phyloP scores from a whole-genome alignment of 2,113 vertebrate species.

The Halcyon senegalensis region DNA sequence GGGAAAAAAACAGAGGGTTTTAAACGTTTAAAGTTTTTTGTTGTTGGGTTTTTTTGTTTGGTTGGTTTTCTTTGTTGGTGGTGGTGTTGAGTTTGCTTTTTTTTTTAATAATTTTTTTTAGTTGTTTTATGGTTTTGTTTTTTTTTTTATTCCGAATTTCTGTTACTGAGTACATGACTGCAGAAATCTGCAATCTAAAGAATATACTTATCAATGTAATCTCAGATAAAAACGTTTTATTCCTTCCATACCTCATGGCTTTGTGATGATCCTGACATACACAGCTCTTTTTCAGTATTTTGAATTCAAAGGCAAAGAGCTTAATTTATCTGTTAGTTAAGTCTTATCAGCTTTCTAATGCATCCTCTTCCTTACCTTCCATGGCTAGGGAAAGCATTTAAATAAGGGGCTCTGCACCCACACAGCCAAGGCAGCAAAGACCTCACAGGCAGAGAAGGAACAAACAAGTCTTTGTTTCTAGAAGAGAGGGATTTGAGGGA shows the following conservation, averaged over 20 bases:
- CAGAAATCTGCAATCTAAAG: neutral
- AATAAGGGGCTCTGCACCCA: conserved; percentile 64
- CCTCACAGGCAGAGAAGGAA: conserved; percentile 78
- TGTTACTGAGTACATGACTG: neutral
- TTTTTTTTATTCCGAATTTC: neutral
- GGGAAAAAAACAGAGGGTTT: neutral
- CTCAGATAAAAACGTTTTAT: neutral
- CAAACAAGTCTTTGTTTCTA: conserved; percentile 78
- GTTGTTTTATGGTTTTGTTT: neutral
- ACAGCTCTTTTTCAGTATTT: neutral
- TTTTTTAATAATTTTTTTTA: neutral
- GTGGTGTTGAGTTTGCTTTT: neutral
- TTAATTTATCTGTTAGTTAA: neutral
- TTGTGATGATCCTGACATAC: neutral
- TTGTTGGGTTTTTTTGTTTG: neutral
- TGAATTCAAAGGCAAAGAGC: neutral
- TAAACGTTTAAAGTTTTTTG: neutral
- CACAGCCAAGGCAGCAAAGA: conserved; percentile 55
- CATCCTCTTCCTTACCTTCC: conserved; percentile 55
- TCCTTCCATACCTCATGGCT: neutral
- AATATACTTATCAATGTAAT: neutral
- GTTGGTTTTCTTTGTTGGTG: neutral
- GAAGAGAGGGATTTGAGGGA: conserved; percentile 44
- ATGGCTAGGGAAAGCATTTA: conserved; percentile 54
- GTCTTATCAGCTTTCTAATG: conserved; percentile 33